Evolutionary conservation across 1,140 invertebrate species (phyloP).

Genomic region (Drosophila pseudoananassae): DNA sequence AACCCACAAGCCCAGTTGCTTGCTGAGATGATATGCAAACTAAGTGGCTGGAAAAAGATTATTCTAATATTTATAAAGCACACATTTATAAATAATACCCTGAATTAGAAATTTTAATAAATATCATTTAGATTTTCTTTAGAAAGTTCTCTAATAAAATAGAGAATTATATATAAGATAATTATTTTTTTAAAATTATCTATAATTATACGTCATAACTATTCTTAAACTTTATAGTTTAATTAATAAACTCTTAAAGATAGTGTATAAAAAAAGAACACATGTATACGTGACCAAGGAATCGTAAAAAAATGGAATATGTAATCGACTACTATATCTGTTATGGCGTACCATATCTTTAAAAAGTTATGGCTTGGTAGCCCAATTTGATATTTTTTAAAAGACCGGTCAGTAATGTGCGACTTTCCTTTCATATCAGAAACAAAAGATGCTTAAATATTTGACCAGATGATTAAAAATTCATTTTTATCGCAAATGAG

Average conservation of each 20-base stretch:
- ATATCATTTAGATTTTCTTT: too few relatives aligned
- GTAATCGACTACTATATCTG: constrained; percentile 15
- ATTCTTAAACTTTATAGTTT: background rate
- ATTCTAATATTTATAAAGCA: constrained; percentile 7
- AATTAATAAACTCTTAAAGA: background rate
- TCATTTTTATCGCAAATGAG: background rate
- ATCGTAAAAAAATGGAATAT: background rate
- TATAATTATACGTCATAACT: background rate
- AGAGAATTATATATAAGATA: too few relatives aligned
- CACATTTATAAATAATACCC: background rate
- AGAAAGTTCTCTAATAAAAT: too few relatives aligned
- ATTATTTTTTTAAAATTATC: too few relatives aligned
- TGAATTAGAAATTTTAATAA: too few relatives aligned
- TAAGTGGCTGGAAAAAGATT: constrained; percentile 12
- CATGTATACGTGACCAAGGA: constrained; percentile 25
- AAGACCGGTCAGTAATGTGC: background rate
- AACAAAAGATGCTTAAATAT: background rate
- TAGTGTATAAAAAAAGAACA: background rate
- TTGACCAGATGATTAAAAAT: background rate
- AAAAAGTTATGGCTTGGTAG: background rate
- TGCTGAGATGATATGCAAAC: constrained; percentile 2
- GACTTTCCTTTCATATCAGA: background rate
- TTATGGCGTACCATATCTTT: background rate
- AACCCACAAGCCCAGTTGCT: background rate
- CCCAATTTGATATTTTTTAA: background rate